Conservation (phyloP, 2,113 vertebrate species). For the Empidonax traillii region DNA sequence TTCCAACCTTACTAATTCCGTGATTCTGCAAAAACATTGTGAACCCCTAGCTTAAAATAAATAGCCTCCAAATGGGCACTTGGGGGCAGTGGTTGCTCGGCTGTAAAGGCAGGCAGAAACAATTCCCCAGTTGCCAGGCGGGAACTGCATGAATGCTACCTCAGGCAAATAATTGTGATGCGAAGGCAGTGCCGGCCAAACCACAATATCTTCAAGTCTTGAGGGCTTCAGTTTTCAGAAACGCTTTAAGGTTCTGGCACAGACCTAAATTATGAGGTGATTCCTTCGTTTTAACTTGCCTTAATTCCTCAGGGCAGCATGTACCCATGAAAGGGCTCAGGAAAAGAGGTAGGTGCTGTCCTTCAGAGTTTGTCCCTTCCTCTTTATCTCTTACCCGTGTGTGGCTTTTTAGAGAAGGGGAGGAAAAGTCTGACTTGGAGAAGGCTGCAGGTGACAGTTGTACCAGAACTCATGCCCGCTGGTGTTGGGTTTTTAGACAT, state of each 20-base stretch:
- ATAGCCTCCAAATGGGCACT: slow-evolving; percentile 5
- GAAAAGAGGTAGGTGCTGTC: neutral
- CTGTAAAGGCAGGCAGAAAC: neutral
- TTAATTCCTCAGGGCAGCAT: neutral
- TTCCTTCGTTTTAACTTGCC: neutral
- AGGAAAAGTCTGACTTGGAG: neutral
- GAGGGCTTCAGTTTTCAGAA: neutral
- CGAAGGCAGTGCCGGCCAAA: neutral
- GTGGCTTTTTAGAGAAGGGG: neutral
- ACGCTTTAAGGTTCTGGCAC: neutral
- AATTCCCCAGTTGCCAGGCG: neutral
- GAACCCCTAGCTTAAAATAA: neutral
- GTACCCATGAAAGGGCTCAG: neutral
- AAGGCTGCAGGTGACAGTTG: neutral
- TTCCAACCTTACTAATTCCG: neutral
- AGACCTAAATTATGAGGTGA: neutral
- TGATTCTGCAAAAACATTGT: neutral
- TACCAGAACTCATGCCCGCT: neutral
- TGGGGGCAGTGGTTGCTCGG: slow-evolving; percentile 56
- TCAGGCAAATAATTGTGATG: neutral
- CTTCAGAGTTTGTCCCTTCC: neutral
- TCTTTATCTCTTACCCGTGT: neutral
- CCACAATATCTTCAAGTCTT: neutral
- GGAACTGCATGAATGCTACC: accelerated
- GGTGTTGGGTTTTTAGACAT: neutral